phyloP scores from a whole-genome alignment of 2,888 invertebrate species.

The Megamerina dolium region DNA sequence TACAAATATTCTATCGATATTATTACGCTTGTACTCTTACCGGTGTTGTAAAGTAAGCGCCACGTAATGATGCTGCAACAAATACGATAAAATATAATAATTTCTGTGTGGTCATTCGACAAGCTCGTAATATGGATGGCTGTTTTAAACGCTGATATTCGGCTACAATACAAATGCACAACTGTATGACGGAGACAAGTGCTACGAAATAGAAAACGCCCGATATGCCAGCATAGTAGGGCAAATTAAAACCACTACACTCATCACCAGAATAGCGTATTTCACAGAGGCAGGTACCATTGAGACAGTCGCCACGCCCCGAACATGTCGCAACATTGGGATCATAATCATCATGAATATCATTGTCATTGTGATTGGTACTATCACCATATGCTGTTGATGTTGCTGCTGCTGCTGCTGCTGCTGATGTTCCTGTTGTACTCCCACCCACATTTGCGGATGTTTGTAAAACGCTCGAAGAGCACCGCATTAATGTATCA shows the following conservation, averaged over 20 bases:
- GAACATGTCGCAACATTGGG: slow-evolving; percentile 57
- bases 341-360: too few relatives aligned
- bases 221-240: slow-evolving; percentile 68
- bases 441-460: slow-evolving; percentile 25
- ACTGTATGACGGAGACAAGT: slow-evolving; percentile 75
- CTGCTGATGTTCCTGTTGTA: slow-evolving; percentile 4
- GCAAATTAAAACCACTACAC: slow-evolving; percentile 76
- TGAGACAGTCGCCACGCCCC: slow-evolving; percentile 85
- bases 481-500: slow-evolving; percentile 49
- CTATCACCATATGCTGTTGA: too few relatives aligned
- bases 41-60: slow-evolving; percentile 84
- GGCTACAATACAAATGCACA: slow-evolving; percentile 74
- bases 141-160: slow-evolving; percentile 80
- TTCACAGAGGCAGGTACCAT: slow-evolving; percentile 87
- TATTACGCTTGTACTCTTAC: too few relatives aligned
- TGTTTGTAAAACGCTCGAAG: slow-evolving; percentile 43
- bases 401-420: too few relatives aligned
- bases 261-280: slow-evolving; percentile 79
- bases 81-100: slow-evolving; percentile 81
- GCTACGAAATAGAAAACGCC: slow-evolving; percentile 78
- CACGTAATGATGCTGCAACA: slow-evolving; percentile 75
- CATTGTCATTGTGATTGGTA: slow-evolving; percentile 14
- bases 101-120: slow-evolving; percentile 84
- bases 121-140: slow-evolving; percentile 73
- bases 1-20: too few relatives aligned